Evolutionary conservation across 2,888 invertebrate species (phyloP), one percentile per base, ranked within the genome.

Genomic region (Agriopis leucophaearia): DNA sequence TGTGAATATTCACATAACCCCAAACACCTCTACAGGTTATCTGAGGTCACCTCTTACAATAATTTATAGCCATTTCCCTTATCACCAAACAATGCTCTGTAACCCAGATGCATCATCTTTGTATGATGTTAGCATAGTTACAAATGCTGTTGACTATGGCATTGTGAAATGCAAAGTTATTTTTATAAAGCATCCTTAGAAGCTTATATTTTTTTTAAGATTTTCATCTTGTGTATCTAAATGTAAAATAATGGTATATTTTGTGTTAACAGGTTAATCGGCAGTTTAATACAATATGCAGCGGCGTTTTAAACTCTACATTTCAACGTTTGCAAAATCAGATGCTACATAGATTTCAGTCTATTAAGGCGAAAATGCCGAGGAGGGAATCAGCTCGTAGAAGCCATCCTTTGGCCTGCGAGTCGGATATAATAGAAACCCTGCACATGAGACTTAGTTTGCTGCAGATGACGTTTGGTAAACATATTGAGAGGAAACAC

Each of bases 391-490:
- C 98, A 0, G 98, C 98, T 8, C 95, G 99, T 51, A 95, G 98
- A 42, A 98, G 97, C 87, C 99, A 99, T 88, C 97, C 97, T 0
- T 92, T 98, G 78, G 98, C 98, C 35, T 97, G 98, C 83, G 98
- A 98, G 91, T 97, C 97, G 47, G 98, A 98, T 88, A 98, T 98
- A 55, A 96, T 98, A 82, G 98, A 98, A 90, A 98, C 98, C 0
- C 94, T 98, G 75, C 98, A 98, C 83, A 99, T 98, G 96, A 95
- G 98, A 74, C 95, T 99, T 59, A 98, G 98, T 62, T 92, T 99
- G 66, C 94, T 99, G 71, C 98, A 98, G 90, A 98, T 98, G 98
- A 97, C 98, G 18, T 98, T 98, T 93, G 98, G 98, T 60, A 98
- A 98, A 91, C 98, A 98, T 87, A 98, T 99, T 85, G 98, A 98